Percentiles rank a stretch among this genome's conserved stretches.
Conservation (phyloP, 2,888 invertebrate species). For the Steinernema hermaphroditum region DNA sequence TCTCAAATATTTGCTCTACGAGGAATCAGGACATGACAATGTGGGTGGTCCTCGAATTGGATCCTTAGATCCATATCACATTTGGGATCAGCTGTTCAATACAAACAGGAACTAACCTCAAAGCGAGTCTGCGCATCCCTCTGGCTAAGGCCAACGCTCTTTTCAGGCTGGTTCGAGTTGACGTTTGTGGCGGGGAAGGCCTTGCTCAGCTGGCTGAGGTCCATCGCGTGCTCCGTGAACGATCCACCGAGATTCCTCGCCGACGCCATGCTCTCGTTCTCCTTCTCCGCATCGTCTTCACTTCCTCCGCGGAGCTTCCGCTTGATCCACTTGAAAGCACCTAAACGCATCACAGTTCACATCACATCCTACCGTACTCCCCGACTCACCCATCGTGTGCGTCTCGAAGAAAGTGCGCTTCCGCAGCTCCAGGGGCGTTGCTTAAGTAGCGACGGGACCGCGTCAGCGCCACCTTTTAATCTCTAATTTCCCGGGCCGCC, state of each 20-base stretch:
- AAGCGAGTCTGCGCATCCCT: not conserved
- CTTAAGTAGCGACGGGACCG: not conserved
- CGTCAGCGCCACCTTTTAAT: slow-evolving; percentile 6
- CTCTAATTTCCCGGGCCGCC: not conserved
- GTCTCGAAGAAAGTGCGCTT: not conserved
- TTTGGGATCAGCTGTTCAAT: too few relatives aligned
- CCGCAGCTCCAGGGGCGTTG: not conserved
- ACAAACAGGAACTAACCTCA: not conserved
- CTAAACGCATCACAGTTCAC: not conserved
- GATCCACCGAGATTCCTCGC: slow-evolving; percentile 25
- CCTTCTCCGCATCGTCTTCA: not conserved
- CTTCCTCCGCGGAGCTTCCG: not conserved
- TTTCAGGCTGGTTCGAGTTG: slow-evolving; percentile 43
- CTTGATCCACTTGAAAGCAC: not conserved
- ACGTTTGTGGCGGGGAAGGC: slow-evolving; percentile 47
- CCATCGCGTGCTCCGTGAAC: slow-evolving; percentile 53
- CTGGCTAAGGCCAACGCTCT: slow-evolving; percentile 45
- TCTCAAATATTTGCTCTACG: too few relatives aligned
- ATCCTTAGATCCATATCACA: not conserved
- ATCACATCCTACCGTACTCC: not conserved
- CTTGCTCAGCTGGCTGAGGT: slow-evolving; percentile 45
- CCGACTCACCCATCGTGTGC: not conserved
- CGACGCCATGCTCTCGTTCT: not conserved
- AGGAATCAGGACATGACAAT: too few relatives aligned
- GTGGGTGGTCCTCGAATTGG: too few relatives aligned